Conservation (phyloP, 2,888 invertebrate species). For the Acleris sparsana region DNA sequence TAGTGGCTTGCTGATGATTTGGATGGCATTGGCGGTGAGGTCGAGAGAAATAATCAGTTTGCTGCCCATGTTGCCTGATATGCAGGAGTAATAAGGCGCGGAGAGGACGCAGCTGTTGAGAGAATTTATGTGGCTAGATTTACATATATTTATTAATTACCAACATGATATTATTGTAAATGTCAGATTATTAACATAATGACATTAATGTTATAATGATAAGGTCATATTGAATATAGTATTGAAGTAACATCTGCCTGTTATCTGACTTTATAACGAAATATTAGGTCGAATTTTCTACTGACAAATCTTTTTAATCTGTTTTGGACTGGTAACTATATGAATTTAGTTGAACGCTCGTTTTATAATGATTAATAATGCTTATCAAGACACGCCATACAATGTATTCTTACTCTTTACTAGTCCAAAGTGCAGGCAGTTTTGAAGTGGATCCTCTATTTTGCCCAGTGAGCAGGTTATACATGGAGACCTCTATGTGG, state of each 20-base stretch:
- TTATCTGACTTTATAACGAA: no score
- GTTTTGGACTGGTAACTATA: no score
- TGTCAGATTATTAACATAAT: no score
- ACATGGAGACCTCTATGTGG: conserved; percentile 86
- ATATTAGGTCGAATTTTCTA: no score
- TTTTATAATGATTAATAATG: no score
- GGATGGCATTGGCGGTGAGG: conserved; percentile 79
- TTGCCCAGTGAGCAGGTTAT: conserved; percentile 84
- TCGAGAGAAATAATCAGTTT: conserved; percentile 85
- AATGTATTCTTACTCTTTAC: conserved; percentile 62
- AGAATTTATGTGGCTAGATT: not conserved
- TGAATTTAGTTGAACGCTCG: no score
- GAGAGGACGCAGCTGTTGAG: conserved; percentile 85
- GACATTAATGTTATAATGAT: no score
- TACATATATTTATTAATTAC: not conserved
- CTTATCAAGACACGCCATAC: no score
- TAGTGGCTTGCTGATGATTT: conserved; percentile 76
- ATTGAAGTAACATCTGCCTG: no score
- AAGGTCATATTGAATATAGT: no score
- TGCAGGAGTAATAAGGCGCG: conserved; percentile 86
- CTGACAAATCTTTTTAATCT: no score
- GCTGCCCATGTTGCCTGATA: conserved; percentile 74
- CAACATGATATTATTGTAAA: no score
- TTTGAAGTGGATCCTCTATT: conserved; percentile 81
- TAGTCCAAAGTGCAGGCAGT: conserved; percentile 86